Conservation (phyloP, 2,888 invertebrate genomes). For the Tigriopus californicus region DNA sequence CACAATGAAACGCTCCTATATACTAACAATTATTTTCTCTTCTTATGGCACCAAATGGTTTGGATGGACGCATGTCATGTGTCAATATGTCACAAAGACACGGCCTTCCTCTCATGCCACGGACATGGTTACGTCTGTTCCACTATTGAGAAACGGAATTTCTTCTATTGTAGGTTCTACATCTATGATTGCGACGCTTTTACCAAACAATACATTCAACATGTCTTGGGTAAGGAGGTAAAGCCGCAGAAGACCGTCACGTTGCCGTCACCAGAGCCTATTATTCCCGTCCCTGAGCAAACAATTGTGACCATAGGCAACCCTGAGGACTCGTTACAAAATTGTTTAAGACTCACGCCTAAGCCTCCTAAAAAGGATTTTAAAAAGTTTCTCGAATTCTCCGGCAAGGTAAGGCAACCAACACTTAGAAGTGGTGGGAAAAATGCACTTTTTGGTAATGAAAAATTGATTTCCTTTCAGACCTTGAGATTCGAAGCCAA, state of each 20-base stretch:
- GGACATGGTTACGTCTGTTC: no score
- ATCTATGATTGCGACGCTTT: constrained; percentile 4
- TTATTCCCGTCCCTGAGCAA: not conserved
- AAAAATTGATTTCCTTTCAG: not conserved
- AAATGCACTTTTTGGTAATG: no score
- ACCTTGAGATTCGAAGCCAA: not conserved
- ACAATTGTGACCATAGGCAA: not conserved
- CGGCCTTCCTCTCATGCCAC: no score
- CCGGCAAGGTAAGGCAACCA: not conserved
- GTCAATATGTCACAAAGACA: no score
- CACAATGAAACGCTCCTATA: no score
- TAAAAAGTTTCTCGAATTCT: not conserved
- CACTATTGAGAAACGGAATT: not conserved
- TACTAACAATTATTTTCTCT: no score
- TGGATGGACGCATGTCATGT: no score
- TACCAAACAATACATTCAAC: not conserved
- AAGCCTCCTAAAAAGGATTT: not conserved
- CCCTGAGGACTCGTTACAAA: constrained; percentile 9
- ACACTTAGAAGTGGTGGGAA: not conserved
- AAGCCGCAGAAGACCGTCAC: not conserved
- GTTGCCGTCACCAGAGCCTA: not conserved
- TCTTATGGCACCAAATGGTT: no score
- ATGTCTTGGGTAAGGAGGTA: not conserved
- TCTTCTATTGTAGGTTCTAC: not conserved
- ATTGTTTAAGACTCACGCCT: not conserved